These are phyloP conservation scores for Astropecten irregularis DNA, from an alignment of 53 echinoderm and acorn worm species.

Conservation along the genomic window DNA sequence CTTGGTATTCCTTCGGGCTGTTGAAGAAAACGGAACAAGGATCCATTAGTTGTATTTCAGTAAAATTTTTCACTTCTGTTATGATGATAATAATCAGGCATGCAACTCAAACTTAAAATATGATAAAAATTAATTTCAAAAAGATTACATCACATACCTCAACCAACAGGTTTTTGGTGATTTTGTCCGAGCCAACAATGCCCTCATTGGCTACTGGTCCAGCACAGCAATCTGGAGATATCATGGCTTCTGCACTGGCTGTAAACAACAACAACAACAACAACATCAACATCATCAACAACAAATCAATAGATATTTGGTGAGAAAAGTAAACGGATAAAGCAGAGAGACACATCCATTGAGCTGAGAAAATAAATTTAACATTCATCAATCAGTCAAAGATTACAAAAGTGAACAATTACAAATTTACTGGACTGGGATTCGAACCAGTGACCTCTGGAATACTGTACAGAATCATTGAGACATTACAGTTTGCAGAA, in stretches of 20 bases:
- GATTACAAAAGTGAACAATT: no score
- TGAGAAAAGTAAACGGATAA: neutral
- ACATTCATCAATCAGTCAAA: neutral
- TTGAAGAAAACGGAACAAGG: neutral
- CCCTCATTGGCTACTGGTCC: slow-evolving; percentile 58
- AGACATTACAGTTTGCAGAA: no score
- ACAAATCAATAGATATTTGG: no score
- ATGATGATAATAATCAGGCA: no score
- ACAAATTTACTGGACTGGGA: no score
- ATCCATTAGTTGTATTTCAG: no score
- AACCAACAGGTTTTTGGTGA: slow-evolving; percentile 74
- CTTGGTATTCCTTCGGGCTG: slow-evolving; percentile 96
- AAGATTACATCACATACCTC: slow-evolving; percentile 66
- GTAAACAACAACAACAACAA: neutral
- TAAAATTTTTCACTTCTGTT: no score
- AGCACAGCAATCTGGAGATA: slow-evolving; percentile 63
- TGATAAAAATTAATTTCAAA: neutral
- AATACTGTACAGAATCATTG: no score
- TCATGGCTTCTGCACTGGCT: slow-evolving; percentile 74
- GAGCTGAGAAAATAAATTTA: neutral
- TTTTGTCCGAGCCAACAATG: slow-evolving; percentile 70
- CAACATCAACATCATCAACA: neutral
- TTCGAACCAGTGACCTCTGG: no score
- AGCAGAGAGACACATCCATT: no score
- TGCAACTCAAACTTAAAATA: neutral